A percentile compares a stretch with the other conserved stretches of the same genome.
phyloP scores from a whole-genome alignment of 2,888 invertebrate species.

The Drosophila nr. medialis region DNA sequence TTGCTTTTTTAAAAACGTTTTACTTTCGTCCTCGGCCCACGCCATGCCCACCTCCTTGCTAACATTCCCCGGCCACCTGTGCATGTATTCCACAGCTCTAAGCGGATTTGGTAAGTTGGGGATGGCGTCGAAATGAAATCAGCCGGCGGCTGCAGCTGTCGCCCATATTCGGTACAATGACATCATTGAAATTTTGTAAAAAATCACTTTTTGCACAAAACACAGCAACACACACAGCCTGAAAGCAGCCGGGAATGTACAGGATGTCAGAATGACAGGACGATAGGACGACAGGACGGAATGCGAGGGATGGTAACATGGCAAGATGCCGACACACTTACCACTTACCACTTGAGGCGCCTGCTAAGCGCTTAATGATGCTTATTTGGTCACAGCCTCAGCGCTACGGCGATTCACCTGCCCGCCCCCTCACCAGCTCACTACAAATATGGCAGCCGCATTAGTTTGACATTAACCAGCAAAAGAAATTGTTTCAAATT shows the following conservation, averaged over 20 bases:
- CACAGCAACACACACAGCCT: background rate
- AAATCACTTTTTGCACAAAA: constrained; percentile 44
- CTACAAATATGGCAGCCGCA: constrained; percentile 15
- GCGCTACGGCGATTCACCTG: background rate
- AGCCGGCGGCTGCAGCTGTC: constrained; percentile 58
- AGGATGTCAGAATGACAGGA: constrained; percentile 11
- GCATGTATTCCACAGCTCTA: background rate
- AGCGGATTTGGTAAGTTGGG: constrained; percentile 31
- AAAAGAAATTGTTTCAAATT: constrained; percentile 70
- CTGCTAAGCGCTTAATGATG: constrained; percentile 75
- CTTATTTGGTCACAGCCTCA: constrained; percentile 62
- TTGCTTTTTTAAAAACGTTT: constrained; percentile 63
- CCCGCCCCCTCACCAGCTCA: background rate
- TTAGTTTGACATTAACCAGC: constrained; percentile 62
- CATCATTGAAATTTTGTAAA: constrained; percentile 52
- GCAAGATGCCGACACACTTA: constrained; percentile 29
- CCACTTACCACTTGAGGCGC: constrained; percentile 46
- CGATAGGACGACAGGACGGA: constrained; percentile 5
- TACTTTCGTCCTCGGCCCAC: constrained; percentile 4
- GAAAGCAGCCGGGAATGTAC: background rate
- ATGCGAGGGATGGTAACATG: constrained; percentile 11
- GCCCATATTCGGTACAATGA: constrained; percentile 52
- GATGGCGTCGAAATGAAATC: constrained; percentile 51
- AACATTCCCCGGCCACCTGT: background rate
- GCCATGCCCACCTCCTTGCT: background rate